phyloP scores from a whole-genome alignment of 1,140 invertebrate genomes.

The Trissolcus basalis region DNA sequence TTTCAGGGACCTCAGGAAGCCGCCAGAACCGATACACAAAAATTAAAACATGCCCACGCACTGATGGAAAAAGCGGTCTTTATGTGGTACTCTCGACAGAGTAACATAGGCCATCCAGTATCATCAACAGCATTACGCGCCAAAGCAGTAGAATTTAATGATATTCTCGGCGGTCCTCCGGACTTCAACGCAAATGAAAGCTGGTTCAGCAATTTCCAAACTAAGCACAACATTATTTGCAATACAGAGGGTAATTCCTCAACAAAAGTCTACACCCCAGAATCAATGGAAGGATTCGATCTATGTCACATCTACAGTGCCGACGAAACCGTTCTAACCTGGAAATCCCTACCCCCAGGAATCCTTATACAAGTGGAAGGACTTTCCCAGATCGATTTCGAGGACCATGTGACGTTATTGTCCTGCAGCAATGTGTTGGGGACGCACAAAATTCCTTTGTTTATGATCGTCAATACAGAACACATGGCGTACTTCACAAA shows the following conservation, averaged over 20 bases:
- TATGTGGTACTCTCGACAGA: background rate
- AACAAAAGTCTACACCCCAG: background rate
- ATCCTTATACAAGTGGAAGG: background rate
- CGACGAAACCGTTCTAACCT: slow-evolving; percentile 18
- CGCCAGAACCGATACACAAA: too few species aligned
- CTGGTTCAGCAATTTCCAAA: slow-evolving; percentile 14
- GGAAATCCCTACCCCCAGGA: slow-evolving; percentile 7
- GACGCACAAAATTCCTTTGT: slow-evolving; percentile 3
- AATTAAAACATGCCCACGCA: too few species aligned
- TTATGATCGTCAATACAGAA: background rate
- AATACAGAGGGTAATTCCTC: background rate
- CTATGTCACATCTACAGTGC: slow-evolving; percentile 10
- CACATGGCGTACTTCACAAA: background rate
- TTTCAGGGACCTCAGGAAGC: too few species aligned
- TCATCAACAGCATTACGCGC: background rate
- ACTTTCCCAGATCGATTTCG: background rate
- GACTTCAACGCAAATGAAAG: slow-evolving; percentile 4
- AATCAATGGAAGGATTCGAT: background rate
- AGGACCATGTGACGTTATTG: slow-evolving; percentile 11
- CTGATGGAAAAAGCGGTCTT: background rate
- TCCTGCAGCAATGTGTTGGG: slow-evolving; percentile 6
- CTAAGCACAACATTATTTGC: background rate
- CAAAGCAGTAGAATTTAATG: slow-evolving; percentile 20
- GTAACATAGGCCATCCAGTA: background rate
- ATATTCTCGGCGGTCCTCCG: slow-evolving; percentile 1